phyloP scores from a whole-genome alignment of 2,797 vertebrate genomes.

The Ctenosaura bakeri region DNA sequence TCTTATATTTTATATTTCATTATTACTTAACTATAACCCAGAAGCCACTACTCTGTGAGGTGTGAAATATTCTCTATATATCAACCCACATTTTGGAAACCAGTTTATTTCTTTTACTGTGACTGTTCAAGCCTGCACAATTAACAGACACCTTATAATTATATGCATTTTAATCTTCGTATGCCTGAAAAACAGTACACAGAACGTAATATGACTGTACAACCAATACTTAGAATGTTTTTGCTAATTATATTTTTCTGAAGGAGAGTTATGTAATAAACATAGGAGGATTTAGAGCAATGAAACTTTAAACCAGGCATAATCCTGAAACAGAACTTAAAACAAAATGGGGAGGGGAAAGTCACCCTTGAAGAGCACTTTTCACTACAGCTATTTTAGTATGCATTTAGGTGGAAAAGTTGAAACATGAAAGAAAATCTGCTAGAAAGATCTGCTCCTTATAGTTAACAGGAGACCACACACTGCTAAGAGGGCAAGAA shows the following conservation, averaged over 20 bases:
- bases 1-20: constrained; percentile 17
- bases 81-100: constrained; percentile 18
- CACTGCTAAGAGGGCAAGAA: constrained; percentile 26
- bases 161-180: constrained; percentile 48
- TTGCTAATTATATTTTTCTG: constrained; percentile 60
- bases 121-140: constrained; percentile 30
- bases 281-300: constrained; percentile 37
- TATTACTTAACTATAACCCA: constrained; percentile 10
- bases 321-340: constrained; percentile 39
- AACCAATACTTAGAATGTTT: constrained; percentile 43
- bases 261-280: constrained; percentile 54
- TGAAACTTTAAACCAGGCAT: constrained; percentile 47
- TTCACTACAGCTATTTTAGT: constrained; percentile 9
- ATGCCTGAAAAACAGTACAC: constrained; percentile 49
- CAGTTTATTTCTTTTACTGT: constrained; percentile 37
- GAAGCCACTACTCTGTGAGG: not conserved
- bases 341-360: not conserved
- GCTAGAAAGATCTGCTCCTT: constrained; percentile 16
- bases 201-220: constrained; percentile 37
- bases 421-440: constrained; percentile 30
- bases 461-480: constrained; percentile 31
- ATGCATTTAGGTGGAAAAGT: constrained; percentile 10
- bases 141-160: constrained; percentile 57
- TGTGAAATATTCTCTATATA: not conserved
- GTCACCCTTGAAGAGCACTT: constrained; percentile 13